These are phyloP conservation scores for Pseudopipra pipra DNA, from an alignment of 2,113 vertebrate species.

Conservation along the genomic window DNA sequence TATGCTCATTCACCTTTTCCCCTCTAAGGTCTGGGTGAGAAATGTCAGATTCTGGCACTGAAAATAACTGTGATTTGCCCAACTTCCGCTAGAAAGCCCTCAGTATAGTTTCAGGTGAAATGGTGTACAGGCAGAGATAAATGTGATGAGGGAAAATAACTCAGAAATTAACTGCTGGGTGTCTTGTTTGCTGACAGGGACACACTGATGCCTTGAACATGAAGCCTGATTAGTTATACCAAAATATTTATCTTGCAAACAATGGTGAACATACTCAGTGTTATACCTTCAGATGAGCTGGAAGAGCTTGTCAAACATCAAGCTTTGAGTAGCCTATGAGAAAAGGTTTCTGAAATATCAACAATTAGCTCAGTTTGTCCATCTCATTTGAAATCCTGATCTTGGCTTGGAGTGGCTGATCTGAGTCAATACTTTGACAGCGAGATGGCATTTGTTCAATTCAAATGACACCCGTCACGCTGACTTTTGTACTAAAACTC, in stretches of 20 bases:
- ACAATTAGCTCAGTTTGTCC: conserved; percentile 10
- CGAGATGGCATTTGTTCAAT: conserved; percentile 69
- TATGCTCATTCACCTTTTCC: rapidly evolving
- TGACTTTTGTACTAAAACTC: conserved; percentile 67
- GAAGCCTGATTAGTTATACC: neutral
- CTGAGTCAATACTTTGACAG: conserved; percentile 52
- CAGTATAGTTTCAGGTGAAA: neutral
- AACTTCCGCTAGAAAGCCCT: neutral
- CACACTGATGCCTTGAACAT: neutral
- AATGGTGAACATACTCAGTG: neutral
- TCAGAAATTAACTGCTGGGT: neutral
- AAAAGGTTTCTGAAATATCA: neutral
- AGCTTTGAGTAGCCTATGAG: neutral
- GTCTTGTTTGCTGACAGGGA: neutral
- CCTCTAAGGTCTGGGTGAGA: neutral
- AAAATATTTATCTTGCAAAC: neutral
- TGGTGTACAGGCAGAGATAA: rapidly evolving
- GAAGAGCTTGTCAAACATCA: neutral
- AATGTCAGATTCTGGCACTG: neutral
- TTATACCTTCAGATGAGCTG: neutral
- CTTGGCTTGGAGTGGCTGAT: neutral
- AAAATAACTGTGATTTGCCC: neutral
- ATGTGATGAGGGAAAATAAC: neutral
- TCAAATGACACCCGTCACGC: conserved; percentile 29
- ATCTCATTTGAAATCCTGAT: conserved; percentile 6